Base-by-base conservation (phyloP, 2,113 vertebrate species). In the Otolemur garnettii region DNA sequence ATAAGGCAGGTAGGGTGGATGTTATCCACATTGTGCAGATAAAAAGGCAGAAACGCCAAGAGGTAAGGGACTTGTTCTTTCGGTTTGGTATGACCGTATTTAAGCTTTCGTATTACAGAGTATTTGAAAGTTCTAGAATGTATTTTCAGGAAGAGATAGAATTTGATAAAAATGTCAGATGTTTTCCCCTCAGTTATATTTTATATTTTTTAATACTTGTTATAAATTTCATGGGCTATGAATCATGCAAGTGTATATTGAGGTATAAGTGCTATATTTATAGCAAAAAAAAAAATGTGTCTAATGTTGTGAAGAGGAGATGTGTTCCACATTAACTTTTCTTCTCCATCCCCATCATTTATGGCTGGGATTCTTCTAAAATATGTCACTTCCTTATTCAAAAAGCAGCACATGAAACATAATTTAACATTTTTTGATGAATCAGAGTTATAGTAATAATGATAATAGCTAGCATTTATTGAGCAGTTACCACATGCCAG, bases 361-460 rank as follows among this genome's bases (percentile, higher is more conserved):
- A 26, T 86, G 30, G 13, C 72, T 90, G 13, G 26, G 14, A 59
- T 77, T 95, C 30, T 97, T 50, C 71, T 57, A 45, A 94, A n/a
- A 75, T 68, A 15, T 55, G 50, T 57, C 38, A 64, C 13, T 42
- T 80, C 2, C 0, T 72, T 77, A 18, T 28, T 93, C 88, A 72
- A 91, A 90, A 93, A 35, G 30, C 15, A 77, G 15, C 53, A n/a
- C 22, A 55, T 83, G 33, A 38, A 69, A 22, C 21, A 68, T 64
- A 89, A 87, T 87, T 91, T 84, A 83, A 38, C 75, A 33, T 92
- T 92, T 93, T 38, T 96, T 90, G 35, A 60, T 96, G 45, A 83
- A 35, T 59, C 60, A 85, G 15, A 69, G 77, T 64, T 91, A 30
- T 79, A 84, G 22, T 69, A 72, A 42, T 64, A 80, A 33, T 30